phyloP scores from a whole-genome alignment of 2,888 invertebrate species.

The Ceraclea dissimilis region DNA sequence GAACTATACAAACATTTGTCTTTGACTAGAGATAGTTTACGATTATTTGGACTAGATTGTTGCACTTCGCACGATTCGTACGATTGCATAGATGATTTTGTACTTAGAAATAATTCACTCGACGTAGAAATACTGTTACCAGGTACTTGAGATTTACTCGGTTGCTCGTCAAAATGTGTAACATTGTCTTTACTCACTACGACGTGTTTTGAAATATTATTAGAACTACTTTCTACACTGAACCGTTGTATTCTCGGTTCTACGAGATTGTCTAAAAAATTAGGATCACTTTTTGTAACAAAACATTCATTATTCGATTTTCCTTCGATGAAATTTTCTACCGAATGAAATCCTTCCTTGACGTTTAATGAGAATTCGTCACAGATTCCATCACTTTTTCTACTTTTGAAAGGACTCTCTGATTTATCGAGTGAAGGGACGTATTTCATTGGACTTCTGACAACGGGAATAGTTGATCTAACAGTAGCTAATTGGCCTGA shows the following conservation, averaged over 20 bases:
- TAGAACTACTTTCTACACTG: constrained; percentile 5
- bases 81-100: constrained; percentile 26
- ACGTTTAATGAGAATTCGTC: constrained; percentile 28
- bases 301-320: constrained; percentile 35
- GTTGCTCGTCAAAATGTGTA: constrained; percentile 1
- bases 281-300: constrained; percentile 29
- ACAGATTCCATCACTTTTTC: constrained; percentile 19
- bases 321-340: constrained; percentile 48
- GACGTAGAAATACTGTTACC: constrained; percentile 22
- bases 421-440: constrained; percentile 25
- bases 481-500: constrained; percentile 26
- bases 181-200: constrained; percentile 3
- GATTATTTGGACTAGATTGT: constrained; percentile 11
- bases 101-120: constrained; percentile 26
- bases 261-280: constrained; percentile 31
- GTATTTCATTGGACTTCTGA: constrained; percentile 28
- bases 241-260: not conserved
- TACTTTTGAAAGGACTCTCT: constrained; percentile 18
- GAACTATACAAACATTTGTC: constrained; percentile 21
- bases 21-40: constrained; percentile 20
- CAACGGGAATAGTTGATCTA: constrained; percentile 23
- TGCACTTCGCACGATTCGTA: constrained; percentile 23
- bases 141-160: not conserved
- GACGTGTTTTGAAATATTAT: constrained; percentile 9
- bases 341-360: constrained; percentile 44